Conservation (phyloP, 2,113 vertebrate species). For the Oreochromis niloticus region DNA sequence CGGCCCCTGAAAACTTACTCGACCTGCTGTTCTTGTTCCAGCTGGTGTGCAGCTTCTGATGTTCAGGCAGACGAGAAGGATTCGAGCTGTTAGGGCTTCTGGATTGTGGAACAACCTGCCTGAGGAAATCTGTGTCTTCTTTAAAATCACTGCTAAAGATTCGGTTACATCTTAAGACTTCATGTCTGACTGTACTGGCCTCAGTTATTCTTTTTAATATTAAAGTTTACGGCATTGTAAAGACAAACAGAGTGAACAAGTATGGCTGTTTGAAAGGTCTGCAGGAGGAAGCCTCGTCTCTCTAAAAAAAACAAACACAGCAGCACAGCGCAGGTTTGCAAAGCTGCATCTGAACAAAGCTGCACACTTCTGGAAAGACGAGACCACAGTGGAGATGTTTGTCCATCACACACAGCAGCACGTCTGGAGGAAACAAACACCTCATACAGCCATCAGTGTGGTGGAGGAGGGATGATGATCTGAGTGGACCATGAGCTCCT, state of each 20-base stretch:
- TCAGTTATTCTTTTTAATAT: not conserved
- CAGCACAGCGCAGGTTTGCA: not conserved
- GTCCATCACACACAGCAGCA: not conserved
- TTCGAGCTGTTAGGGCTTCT: not conserved
- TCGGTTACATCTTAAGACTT: not conserved
- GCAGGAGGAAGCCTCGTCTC: not conserved
- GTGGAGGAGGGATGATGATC: not conserved
- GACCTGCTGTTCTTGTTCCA: not conserved
- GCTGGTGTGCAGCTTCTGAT: not conserved
- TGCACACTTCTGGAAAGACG: not conserved
- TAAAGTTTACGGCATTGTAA: not conserved
- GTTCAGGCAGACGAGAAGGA: not conserved
- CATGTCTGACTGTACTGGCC: not conserved
- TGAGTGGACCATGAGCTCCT: not conserved
- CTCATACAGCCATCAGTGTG: fast-evolving
- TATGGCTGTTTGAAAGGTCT: not conserved
- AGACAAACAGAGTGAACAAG: not conserved
- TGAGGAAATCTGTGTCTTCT: not conserved
- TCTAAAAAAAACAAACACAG: not conserved
- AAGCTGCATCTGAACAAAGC: no score
- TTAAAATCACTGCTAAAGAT: not conserved
- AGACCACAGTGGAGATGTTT: no score
- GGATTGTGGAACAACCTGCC: not conserved
- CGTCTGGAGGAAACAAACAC: fast-evolving
- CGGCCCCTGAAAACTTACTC: not conserved